Evolutionary conservation across 2,797 vertebrate species (phyloP), one percentile per base, ranked within the genome.

Genomic region (Pseudomugil tenellus): DNA sequence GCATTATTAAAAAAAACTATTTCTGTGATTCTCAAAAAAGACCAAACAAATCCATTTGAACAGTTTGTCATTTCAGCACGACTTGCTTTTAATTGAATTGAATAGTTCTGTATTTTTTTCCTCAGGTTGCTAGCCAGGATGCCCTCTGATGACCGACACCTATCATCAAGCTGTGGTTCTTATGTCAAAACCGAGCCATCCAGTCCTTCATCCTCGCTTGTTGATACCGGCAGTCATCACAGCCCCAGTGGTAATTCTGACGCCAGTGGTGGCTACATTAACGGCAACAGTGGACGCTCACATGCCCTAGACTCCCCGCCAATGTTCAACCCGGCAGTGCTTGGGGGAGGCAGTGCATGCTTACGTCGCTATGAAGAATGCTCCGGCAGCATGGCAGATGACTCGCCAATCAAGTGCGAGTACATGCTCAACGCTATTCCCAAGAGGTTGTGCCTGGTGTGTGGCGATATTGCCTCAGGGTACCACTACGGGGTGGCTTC

Each of bases 401-500:
- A 96, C 80, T 95, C 95, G 0, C 92, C 96, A 62, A 94, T 96
- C 87, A 97, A 97, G 85, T 96, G 96, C 92, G 96, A 97, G 91
- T 97, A 96, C 88, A 95, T 96, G 95, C 94, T 98, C 76, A 97
- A 95, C 32, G 92, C 95, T 55, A 95, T 96, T 79, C 96, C 97
- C 86, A 98, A 97, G 89, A 93, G 96, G 86, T 90, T 98, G 76
- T 98, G 97, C 79, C 94, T 98, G 68, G 96, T 98, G 84, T 98
- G 97, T 0, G 96, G 96, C 28, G 97, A 98, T 91, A 95, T 96
- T 57, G 97, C 95, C 25, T 98, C 97, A 0, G 97, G 97, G 28
- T 98, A 96, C 83, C 97, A 98, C 92, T 98, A 98, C 0, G 97
- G 97, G 0, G 96, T 98, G 88, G 96, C 97, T 48, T 98, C 96